Evolutionary conservation across 1,140 invertebrate genomes (phyloP), one percentile per base, ranked within the genome.

Genomic region (Riptortus pedestris): DNA sequence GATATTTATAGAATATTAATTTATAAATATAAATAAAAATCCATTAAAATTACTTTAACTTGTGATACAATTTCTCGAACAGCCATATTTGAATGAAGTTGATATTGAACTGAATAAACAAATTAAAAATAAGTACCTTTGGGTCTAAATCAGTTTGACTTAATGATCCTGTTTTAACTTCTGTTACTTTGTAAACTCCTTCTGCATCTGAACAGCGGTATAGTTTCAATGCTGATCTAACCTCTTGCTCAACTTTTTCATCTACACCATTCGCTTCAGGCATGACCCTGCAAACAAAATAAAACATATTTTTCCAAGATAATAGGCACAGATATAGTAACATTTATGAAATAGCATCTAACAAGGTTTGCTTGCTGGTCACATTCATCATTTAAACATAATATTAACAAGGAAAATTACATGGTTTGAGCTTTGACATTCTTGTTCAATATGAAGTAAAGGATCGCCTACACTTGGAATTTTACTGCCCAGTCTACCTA

Each of bases 91-190:
- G n/a, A n/a, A n/a, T n/a, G n/a, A n/a, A n/a, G n/a, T n/a, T n/a
- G n/a, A n/a, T n/a, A n/a, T n/a, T n/a, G n/a, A n/a, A n/a, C n/a
- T n/a, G n/a, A n/a, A n/a, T n/a, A n/a, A n/a, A n/a, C n/a, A 38
- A 38, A 7, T 7, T 38, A 14, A 14, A 38, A 14, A 38, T 38
- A 38, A 38, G 76, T 71, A 88, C 85, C 67, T 83, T 80, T n/a
- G 85, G 85, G 66, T 81, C 80, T 29, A 97, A 78, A 77, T 96
- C 92, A 14, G 79, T 76, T 69, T 91, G 85, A 20, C 78, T 79
- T 0, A 96, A 79, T 20, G 91, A 88, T 1, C 90, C 90, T 33
- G 83, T 82, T 74, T 94, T 95, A 0, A 95, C 75, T 76, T 96
- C 91, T 60, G 87, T 86, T 0, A 96, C 83, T 67, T 91, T 85